Percentiles rank a stretch among this genome's conserved stretches.
These are phyloP conservation scores for Sebastiscus albofasciatus DNA, from an alignment of 2,797 vertebrate genomes.

Conservation along the genomic window DNA sequence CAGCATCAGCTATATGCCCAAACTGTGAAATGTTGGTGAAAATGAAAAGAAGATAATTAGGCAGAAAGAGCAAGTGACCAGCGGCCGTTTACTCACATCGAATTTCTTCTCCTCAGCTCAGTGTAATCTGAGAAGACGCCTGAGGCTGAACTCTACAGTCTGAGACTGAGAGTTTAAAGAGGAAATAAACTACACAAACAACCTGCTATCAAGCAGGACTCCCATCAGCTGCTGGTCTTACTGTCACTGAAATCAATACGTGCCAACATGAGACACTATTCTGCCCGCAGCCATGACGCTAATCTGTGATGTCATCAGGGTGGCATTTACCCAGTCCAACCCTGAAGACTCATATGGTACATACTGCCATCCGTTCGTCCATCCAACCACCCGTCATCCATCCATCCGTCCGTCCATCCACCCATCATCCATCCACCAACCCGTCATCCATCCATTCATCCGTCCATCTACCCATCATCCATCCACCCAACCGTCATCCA, in stretches of 20 bases:
- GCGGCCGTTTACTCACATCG: conserved; percentile 35
- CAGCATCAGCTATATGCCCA: conserved; percentile 16
- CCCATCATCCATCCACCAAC: too few species aligned
- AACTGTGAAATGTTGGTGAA: conserved; percentile 34
- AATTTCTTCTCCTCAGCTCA: conserved; percentile 17
- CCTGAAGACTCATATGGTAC: neutral
- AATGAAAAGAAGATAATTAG: conserved; percentile 38
- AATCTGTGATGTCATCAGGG: conserved; percentile 26
- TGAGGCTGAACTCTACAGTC: neutral
- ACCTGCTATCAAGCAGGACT: neutral
- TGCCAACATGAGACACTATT: conserved; percentile 7
- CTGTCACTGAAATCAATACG: neutral
- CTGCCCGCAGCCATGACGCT: conserved; percentile 17
- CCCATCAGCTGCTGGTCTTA: neutral
- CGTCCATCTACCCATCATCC: neutral
- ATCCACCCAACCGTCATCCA: neutral
- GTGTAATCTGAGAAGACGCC: conserved; percentile 30
- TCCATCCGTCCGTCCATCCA: neutral
- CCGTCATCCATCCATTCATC: neutral
- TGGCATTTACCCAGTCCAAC: neutral
- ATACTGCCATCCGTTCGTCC: neutral
- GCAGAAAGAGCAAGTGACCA: conserved; percentile 22
- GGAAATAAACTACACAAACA: neutral
- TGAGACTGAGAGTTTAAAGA: neutral
- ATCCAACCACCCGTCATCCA: neutral